Evolutionary conservation across 1,140 invertebrate genomes (phyloP).

Genomic region (Conus betulinus): DNA sequence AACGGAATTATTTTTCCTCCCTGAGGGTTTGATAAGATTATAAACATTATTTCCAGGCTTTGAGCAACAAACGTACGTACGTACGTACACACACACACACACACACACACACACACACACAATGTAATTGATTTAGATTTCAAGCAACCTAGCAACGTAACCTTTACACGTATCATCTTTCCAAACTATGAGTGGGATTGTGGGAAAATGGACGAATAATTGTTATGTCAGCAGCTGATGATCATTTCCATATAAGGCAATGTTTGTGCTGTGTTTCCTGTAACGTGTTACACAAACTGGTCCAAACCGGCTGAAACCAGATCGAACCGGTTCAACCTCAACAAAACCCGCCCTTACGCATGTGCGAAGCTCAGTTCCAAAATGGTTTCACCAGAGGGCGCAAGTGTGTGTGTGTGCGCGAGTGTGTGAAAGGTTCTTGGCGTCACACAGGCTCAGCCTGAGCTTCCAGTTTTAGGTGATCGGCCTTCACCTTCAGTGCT

Average conservation of each 20-base stretch:
- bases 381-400: too few species aligned
- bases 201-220: background rate
- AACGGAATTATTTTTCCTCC: background rate
- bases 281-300: constrained; percentile 24
- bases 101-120: too few species aligned
- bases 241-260: constrained; percentile 14
- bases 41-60: background rate
- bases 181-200: too few species aligned
- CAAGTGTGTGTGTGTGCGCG: background rate
- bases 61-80: too few species aligned
- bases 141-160: background rate
- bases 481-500: constrained; percentile 18
- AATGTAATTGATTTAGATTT: too few species aligned
- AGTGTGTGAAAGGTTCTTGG: background rate
- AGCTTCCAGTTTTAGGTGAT: background rate
- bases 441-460: background rate
- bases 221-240: background rate
- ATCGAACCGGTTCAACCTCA: constrained; percentile 34
- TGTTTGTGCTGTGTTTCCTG: background rate
- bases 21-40: background rate
- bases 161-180: background rate
- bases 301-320: constrained; percentile 45
- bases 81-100: too few species aligned
- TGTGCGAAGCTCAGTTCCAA: constrained; percentile 24
- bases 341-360: constrained; percentile 35